Conservation (phyloP, 2,888 invertebrate genomes). For the Hemithea aestivaria region DNA sequence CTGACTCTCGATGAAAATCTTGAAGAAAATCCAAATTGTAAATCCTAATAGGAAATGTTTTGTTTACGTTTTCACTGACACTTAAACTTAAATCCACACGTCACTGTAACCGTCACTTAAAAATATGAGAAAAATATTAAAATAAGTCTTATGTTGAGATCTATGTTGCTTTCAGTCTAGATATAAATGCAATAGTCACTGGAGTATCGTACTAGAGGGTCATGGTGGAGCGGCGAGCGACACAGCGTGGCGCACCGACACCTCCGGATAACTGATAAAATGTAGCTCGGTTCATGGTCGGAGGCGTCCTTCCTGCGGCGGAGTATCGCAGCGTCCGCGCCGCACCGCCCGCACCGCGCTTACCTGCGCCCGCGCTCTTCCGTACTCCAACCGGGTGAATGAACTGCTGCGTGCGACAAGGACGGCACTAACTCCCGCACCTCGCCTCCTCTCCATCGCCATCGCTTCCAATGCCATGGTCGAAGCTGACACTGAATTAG, state of each 20-base stretch:
- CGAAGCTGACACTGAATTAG: constrained; percentile 58
- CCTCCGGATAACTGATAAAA: constrained; percentile 75
- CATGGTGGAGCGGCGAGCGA: constrained; percentile 55
- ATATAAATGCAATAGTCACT: constrained; percentile 61
- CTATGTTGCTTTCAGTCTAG: constrained; percentile 76
- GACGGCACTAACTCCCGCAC: constrained; percentile 39
- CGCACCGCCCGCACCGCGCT: constrained; percentile 33
- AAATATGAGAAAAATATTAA: constrained; percentile 49
- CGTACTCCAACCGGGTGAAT: constrained; percentile 67
- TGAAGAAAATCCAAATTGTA: constrained; percentile 54
- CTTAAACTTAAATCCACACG: constrained; percentile 68
- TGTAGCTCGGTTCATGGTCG: constrained; percentile 71
- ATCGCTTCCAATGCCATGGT: constrained; percentile 66
- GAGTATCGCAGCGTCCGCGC: constrained; percentile 52
- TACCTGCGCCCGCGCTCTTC: constrained; percentile 72
- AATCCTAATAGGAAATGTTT: constrained; percentile 55
- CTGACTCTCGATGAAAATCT: constrained; percentile 42
- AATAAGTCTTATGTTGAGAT: constrained; percentile 77
- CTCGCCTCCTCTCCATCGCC: constrained; percentile 16
- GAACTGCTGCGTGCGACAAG: constrained; percentile 66
- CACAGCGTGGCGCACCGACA: constrained; percentile 66
- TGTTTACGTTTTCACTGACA: constrained; percentile 58
- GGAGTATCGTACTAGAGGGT: constrained; percentile 54
- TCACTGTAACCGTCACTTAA: constrained; percentile 70
- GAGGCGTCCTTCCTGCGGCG: constrained; percentile 69